Evolutionary conservation across 2,888 invertebrate genomes (phyloP).

Genomic region (Lobophora halterata): DNA sequence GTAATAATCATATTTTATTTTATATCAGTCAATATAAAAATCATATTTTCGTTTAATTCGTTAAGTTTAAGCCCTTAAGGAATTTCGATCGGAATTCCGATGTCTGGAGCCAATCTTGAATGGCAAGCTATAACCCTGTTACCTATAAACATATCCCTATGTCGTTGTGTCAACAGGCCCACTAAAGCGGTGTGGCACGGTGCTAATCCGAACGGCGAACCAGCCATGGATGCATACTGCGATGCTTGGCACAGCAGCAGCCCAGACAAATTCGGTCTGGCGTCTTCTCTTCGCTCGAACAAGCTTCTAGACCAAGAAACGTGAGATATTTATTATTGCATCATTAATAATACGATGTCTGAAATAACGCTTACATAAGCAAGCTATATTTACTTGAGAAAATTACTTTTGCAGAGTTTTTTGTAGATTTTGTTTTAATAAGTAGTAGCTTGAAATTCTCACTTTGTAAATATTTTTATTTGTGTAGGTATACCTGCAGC

Average conservation of each 20-base stretch:
- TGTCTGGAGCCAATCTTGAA: too few relatives aligned
- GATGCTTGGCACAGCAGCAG: conserved; percentile 95
- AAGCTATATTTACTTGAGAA: too few relatives aligned
- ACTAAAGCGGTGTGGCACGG: conserved; percentile 98
- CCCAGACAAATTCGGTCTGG: conserved; percentile 90
- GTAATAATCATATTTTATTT: too few relatives aligned
- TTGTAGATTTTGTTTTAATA: too few relatives aligned
- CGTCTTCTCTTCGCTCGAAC: conserved; percentile 89
- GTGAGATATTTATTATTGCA: conserved; percentile 46
- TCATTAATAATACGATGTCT: conserved; percentile 5
- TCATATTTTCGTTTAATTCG: too few relatives aligned
- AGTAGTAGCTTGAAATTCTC: neutral
- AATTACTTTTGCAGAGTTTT: too few relatives aligned
- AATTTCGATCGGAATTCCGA: too few relatives aligned
- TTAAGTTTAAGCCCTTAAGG: too few relatives aligned
- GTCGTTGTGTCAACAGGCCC: conserved; percentile 83
- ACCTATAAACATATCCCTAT: too few relatives aligned
- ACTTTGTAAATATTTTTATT: conserved; percentile 10
- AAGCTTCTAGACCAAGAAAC: conserved; percentile 89
- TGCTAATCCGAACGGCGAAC: conserved; percentile 90
- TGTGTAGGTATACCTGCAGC: conserved; percentile 88
- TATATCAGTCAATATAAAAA: too few relatives aligned
- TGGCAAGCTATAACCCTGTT: too few relatives aligned
- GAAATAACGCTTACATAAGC: too few relatives aligned
- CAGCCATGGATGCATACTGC: conserved; percentile 94